Conservation (phyloP, 2,113 vertebrate genomes). For the Myanophis thanlyinensis region DNA sequence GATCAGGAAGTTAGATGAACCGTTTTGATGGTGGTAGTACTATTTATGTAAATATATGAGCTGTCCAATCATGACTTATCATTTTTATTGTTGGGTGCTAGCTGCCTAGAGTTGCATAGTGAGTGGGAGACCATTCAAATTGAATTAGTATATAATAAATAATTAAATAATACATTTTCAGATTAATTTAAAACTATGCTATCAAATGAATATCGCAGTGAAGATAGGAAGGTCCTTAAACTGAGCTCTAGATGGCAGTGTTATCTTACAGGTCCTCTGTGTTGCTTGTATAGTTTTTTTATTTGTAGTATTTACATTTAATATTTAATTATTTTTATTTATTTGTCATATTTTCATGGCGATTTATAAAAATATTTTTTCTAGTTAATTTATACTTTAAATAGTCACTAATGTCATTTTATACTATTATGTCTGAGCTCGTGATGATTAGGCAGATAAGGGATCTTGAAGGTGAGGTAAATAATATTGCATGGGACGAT, state of each 20-base stretch:
- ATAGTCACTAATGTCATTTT: neutral
- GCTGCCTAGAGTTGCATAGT: neutral
- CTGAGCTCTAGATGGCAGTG: constrained; percentile 62
- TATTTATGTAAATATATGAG: neutral
- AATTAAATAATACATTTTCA: neutral
- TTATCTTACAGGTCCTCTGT: constrained; percentile 12
- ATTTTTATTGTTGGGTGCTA: neutral
- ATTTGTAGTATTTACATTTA: fast-evolving
- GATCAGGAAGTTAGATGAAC: neutral
- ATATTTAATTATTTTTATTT: neutral
- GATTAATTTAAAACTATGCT: neutral
- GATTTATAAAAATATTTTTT: neutral
- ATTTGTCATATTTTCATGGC: neutral
- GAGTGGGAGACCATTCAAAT: neutral
- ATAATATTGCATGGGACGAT: neutral
- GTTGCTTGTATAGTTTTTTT: neutral
- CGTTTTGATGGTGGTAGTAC: too few relatives aligned
- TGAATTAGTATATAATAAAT: neutral
- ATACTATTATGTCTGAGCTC: neutral
- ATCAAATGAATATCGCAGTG: neutral
- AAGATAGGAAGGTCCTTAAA: constrained; percentile 29
- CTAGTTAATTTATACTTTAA: neutral
- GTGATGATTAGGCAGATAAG: neutral
- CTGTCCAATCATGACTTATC: neutral
- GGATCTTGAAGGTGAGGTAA: neutral